Conservation (phyloP, 2,113 vertebrate genomes). For the Gallinago jamesoni region DNA sequence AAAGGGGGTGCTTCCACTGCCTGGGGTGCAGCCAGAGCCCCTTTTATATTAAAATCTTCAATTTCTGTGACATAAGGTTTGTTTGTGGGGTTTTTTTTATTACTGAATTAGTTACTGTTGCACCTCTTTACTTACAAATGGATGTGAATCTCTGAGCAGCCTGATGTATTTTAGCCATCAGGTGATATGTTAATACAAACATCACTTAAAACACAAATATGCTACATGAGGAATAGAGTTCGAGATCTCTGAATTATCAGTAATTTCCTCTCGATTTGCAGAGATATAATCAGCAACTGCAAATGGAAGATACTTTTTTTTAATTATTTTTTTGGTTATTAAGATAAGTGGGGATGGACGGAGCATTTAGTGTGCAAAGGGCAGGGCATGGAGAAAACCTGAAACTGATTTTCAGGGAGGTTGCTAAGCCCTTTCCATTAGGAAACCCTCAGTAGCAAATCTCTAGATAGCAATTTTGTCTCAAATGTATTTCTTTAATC, state of each 20-base stretch:
- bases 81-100: background rate
- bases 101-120: background rate
- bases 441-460: background rate
- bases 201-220: background rate
- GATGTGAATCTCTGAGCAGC: background rate
- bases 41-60: background rate
- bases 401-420: background rate
- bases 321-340: background rate
- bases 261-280: background rate
- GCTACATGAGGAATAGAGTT: background rate
- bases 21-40: background rate
- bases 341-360: background rate
- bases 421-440: background rate
- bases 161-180: background rate
- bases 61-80: background rate
- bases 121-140: background rate
- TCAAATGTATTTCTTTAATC: background rate
- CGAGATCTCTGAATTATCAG: background rate
- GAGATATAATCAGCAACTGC: background rate
- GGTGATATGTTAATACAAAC: background rate
- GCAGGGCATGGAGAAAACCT: background rate
- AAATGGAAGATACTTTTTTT: background rate
- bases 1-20: background rate
- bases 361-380: background rate
- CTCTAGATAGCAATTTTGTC: background rate